Evolutionary conservation across 2,888 invertebrate species (phyloP).

Genomic region (Cistogaster globosa): DNA sequence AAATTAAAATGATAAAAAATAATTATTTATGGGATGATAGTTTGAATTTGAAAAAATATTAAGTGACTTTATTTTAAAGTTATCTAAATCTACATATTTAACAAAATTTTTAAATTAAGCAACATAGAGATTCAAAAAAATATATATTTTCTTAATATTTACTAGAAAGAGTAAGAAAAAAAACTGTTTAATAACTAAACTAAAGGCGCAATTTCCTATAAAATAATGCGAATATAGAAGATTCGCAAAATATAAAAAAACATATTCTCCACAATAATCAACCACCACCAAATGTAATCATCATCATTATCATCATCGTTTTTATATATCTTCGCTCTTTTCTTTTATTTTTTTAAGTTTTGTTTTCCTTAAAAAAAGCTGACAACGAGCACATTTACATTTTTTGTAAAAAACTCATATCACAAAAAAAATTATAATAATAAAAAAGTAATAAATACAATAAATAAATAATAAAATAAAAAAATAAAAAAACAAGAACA

Average conservation of each 20-base stretch:
- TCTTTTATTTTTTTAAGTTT: constrained; percentile 25
- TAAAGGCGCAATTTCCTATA: constrained; percentile 54
- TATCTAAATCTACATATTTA: constrained; percentile 27
- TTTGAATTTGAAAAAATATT: constrained; percentile 8
- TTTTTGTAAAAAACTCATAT: constrained; percentile 42
- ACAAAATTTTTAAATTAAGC: neutral
- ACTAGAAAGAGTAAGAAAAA: constrained; percentile 8
- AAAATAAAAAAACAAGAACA: constrained; percentile 30
- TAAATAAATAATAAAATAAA: neutral
- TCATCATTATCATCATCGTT: constrained; percentile 31
- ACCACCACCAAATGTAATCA: constrained; percentile 51
- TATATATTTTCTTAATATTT: constrained; percentile 18
- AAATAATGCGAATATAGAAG: constrained; percentile 47
- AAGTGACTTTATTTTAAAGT: constrained; percentile 18
- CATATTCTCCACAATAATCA: constrained; percentile 20
- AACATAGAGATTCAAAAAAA: too few relatives aligned
- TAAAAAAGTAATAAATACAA: too few relatives aligned
- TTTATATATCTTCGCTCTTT: constrained; percentile 26
- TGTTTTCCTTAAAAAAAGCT: constrained; percentile 37
- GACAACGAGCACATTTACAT: constrained; percentile 48
- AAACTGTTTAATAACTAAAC: constrained; percentile 62
- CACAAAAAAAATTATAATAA: constrained; percentile 7
- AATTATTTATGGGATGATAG: neutral
- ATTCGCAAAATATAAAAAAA: constrained; percentile 36
- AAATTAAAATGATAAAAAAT: neutral